Evolutionary conservation across 2,797 vertebrate species (phyloP).

Genomic region (Mallotus villosus): DNA sequence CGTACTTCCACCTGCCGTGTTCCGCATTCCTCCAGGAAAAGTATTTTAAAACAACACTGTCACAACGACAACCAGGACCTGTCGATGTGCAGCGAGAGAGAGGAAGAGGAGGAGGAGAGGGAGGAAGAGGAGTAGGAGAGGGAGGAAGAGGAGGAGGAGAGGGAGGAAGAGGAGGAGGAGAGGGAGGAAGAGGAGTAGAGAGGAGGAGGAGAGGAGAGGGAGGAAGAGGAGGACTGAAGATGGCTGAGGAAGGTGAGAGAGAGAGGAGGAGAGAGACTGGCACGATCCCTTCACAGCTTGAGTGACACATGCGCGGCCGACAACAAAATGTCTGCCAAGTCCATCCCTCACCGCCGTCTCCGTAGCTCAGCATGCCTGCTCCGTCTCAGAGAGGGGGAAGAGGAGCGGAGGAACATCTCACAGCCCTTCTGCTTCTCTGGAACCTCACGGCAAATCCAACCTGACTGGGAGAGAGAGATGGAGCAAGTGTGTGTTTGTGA

Average conservation of each 20-base stretch:
- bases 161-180: too few species aligned
- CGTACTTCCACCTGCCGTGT: slow-evolving; percentile 37
- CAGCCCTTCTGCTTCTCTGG: not conserved
- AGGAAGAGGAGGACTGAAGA: not conserved
- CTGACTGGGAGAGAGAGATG: slow-evolving; percentile 28
- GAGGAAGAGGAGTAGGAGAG: not conserved
- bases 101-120: not conserved
- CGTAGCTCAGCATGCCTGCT: slow-evolving; percentile 13
- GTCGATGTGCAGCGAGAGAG: slow-evolving; percentile 17
- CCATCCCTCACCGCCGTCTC: slow-evolving; percentile 40
- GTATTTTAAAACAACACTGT: not conserved
- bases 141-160: not conserved
- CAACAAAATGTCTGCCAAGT: slow-evolving; percentile 52
- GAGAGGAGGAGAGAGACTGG: slow-evolving; percentile 1
- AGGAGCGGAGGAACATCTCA: not conserved
- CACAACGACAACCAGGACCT: slow-evolving; percentile 3
- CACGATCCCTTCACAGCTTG: slow-evolving; percentile 32
- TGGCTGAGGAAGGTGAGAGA: not conserved
- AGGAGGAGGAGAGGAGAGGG: not conserved
- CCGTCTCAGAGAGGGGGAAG: not conserved
- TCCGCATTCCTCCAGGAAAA: slow-evolving; percentile 24
- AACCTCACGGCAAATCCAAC: not conserved
- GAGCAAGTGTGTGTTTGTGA: too few species aligned
- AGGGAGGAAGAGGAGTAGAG: too few species aligned
- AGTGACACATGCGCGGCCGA: slow-evolving; percentile 10